These are phyloP conservation scores for Toxotes chatareus DNA, from an alignment of 2,113 vertebrate species.

Conservation along the genomic window DNA sequence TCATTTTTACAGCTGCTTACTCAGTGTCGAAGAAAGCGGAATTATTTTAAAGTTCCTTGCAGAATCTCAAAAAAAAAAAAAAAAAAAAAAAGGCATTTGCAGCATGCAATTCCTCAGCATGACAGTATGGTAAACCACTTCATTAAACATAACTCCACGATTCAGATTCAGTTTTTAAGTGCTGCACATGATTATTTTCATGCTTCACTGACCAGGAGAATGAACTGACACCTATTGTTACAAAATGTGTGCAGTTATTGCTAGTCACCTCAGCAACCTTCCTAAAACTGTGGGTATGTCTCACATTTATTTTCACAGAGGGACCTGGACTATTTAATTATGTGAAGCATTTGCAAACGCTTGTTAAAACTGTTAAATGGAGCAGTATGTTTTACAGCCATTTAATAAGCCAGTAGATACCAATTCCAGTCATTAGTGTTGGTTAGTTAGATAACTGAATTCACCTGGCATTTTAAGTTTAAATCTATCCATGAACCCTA, in stretches of 20 bases:
- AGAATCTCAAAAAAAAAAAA: slow-evolving; percentile 9
- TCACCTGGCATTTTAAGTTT: background rate
- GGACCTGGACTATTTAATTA: background rate
- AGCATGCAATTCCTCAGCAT: background rate
- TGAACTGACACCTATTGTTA: slow-evolving; percentile 40
- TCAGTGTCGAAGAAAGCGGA: slow-evolving; percentile 12
- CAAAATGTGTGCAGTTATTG: slow-evolving; percentile 16
- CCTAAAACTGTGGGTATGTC: background rate
- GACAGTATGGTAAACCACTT: slow-evolving; percentile 23
- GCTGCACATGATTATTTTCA: slow-evolving; percentile 19
- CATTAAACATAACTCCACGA: slow-evolving; percentile 2
- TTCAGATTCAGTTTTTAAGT: background rate
- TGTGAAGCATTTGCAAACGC: background rate
- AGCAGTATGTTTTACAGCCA: background rate
- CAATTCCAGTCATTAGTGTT: background rate
- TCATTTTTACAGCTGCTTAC: slow-evolving; percentile 72
- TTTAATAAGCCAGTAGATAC: background rate
- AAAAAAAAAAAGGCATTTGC: slow-evolving; percentile 12
- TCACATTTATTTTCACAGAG: background rate
- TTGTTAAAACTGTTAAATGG: slow-evolving; percentile 3
- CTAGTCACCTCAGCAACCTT: slow-evolving; percentile 18
- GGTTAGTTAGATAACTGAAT: background rate
- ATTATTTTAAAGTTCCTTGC: slow-evolving; percentile 43
- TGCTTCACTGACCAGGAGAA: slow-evolving; percentile 27
- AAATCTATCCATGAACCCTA: background rate